Percentiles rank a stretch among this genome's conserved stretches.
phyloP scores from a whole-genome alignment of 2,113 vertebrate genomes.

The Coptodon bakossiorum region DNA sequence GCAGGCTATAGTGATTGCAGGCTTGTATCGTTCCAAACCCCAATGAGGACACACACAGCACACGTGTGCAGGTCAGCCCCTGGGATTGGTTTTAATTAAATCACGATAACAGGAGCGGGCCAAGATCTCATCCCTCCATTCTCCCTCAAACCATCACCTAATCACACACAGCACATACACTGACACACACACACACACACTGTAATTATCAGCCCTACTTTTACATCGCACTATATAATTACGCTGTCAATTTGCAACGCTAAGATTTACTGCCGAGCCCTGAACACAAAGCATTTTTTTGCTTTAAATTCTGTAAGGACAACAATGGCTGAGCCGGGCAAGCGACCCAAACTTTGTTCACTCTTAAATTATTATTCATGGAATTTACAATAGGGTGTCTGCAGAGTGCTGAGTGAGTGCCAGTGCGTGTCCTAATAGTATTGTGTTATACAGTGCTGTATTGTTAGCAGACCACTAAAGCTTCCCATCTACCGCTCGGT shows the following conservation, averaged over 20 bases:
- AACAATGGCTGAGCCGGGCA: conserved; percentile 1
- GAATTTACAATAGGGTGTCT: conserved; percentile 33
- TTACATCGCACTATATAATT: conserved; percentile 32
- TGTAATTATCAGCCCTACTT: conserved; percentile 39
- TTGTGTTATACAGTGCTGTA: conserved; percentile 33
- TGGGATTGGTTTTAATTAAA: conserved; percentile 38
- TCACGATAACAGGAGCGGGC: neutral
- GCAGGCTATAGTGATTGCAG: neutral
- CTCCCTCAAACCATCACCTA: neutral
- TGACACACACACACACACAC: neutral
- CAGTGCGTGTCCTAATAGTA: conserved; percentile 27
- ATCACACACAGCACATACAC: neutral
- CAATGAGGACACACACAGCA: neutral
- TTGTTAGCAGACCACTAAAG: conserved; percentile 51
- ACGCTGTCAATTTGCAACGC: conserved; percentile 30
- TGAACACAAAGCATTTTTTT: neutral
- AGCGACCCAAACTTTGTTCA: conserved; percentile 29
- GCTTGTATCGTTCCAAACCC: neutral
- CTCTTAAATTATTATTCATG: conserved; percentile 54
- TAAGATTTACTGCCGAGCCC: conserved; percentile 10
- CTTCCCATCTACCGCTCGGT: conserved; percentile 22
- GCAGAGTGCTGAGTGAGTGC: conserved; percentile 14
- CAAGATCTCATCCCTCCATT: neutral
- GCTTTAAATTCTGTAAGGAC: conserved; percentile 1
- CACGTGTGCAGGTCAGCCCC: neutral